These are phyloP conservation scores for Mycetomoellerius zeteki DNA, from an alignment of 1,140 invertebrate genomes.

Conservation along the genomic window DNA sequence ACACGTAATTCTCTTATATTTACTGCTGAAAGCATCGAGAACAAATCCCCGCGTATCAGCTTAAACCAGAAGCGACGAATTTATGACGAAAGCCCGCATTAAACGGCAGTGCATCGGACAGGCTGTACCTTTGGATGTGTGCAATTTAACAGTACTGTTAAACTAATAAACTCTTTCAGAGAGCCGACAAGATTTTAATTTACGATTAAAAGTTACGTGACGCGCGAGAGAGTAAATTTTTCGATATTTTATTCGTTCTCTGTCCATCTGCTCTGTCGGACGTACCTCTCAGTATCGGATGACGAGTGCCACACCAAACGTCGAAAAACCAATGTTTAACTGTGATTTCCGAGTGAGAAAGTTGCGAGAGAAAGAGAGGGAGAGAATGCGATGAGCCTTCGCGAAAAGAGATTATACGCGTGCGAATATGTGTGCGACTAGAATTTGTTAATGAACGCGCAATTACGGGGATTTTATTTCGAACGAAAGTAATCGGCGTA, in stretches of 20 bases:
- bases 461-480: slow-evolving; percentile 63
- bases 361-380: slow-evolving; percentile 51
- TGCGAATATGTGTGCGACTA: slow-evolving; percentile 51
- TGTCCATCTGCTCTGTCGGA: slow-evolving; percentile 22
- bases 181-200: slow-evolving; percentile 32
- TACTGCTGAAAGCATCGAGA: background rate
- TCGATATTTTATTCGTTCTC: slow-evolving; percentile 12
- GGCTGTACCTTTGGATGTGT: slow-evolving; percentile 31
- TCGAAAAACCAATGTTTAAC: slow-evolving; percentile 76
- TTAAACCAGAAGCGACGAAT: slow-evolving; percentile 22
- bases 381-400: slow-evolving; percentile 60
- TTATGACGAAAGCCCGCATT: slow-evolving; percentile 24
- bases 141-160: slow-evolving; percentile 26
- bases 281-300: slow-evolving; percentile 55
- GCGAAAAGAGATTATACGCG: slow-evolving; percentile 60
- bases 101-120: slow-evolving; percentile 12
- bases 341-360: slow-evolving; percentile 78
- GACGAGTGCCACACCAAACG: slow-evolving; percentile 71
- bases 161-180: slow-evolving; percentile 28
- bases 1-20: slow-evolving; percentile 37
- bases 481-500: slow-evolving; percentile 22
- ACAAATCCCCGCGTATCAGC: background rate
- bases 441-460: slow-evolving; percentile 61
- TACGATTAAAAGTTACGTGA: slow-evolving; percentile 35
- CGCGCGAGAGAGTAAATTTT: slow-evolving; percentile 6